Percentiles rank a stretch among this genome's conserved stretches.
phyloP scores from a whole-genome alignment of 2,797 vertebrate species.

The Prionace glauca region DNA sequence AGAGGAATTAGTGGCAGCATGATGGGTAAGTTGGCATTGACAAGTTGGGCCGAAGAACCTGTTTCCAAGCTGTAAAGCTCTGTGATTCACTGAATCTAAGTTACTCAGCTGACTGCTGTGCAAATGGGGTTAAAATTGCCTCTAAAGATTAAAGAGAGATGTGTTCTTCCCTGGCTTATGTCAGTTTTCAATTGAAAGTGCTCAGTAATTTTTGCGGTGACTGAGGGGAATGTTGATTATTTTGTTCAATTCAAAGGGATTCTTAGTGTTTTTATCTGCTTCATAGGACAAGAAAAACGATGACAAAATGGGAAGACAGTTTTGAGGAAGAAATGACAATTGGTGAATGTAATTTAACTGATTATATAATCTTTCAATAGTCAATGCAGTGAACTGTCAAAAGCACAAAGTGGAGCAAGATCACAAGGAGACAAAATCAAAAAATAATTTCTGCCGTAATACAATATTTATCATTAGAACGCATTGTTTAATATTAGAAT shows the following conservation, averaged over 20 bases:
- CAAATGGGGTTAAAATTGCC: neutral
- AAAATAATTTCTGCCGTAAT: neutral
- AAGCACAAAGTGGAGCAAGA: neutral
- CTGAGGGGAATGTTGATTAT: neutral
- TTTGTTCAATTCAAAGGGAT: neutral
- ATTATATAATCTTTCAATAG: neutral
- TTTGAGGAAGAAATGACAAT: neutral
- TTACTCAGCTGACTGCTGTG: neutral
- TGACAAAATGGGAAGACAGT: neutral
- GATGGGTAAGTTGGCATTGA: neutral
- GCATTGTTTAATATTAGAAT: neutral
- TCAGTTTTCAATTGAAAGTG: neutral
- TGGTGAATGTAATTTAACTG: neutral
- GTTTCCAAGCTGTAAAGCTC: too few species aligned
- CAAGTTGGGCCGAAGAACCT: too few species aligned
- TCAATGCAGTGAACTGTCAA: neutral
- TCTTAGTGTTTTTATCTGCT: neutral
- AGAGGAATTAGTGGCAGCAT: neutral
- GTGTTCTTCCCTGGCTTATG: neutral
- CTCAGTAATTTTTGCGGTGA: neutral
- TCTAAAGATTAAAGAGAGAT: neutral
- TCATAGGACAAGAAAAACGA: neutral
- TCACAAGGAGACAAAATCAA: conserved; percentile 23
- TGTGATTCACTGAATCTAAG: neutral
- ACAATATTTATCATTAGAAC: conserved; percentile 13